Base-by-base conservation (phyloP, 2,888 invertebrate species). In the Drosophila limbata region DNA sequence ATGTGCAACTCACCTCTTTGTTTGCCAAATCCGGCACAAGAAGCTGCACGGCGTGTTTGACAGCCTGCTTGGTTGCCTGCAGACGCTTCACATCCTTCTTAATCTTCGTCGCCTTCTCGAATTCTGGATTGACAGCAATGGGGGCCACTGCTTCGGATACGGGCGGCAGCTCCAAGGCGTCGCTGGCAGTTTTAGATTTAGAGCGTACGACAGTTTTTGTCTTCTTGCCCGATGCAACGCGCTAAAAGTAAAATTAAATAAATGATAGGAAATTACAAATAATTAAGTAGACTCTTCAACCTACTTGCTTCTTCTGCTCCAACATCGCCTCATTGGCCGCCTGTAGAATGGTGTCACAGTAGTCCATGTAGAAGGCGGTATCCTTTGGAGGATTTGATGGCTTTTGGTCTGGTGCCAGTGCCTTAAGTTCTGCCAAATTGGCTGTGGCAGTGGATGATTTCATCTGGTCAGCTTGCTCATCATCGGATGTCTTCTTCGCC, bases 251-350 rank as follows among this genome's bases (percentile, higher is more conserved):
- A 10, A 35, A 44, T 9, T 11, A 3, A 33, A 28, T 8, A 2
- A 37, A 2, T n/a, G 28, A 28, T 28, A 8, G 8, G 8, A 28
- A 28, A 8, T 8, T 21, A 1, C 1, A 21, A 21, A 21, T 21
- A 17, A 4, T 31, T 19, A 4, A 6, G 10, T 13, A 13, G 0
- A 21, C 1, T 31, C 11, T 3, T 35, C 25, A 6, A 11, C 33
- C 67, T 62, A 92, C 92, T 80, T 85, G 84, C 53, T 80, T 83
- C 64, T 91, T 92, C 9, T 79, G 71, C 60, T 81, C 69, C 3
- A 84, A 69, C 35, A 85, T 90, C 2, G 91, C 90, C 11, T 72
- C 75, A 65, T 90, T 91, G 6, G 90, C 91, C 1, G 83, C 89
- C 42, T 89, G 80, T 3, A 92, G 64, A 4, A 91, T 84, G 17